Base-by-base conservation (phyloP, 2,888 invertebrate genomes). In the Drosophila koepferae region DNA sequence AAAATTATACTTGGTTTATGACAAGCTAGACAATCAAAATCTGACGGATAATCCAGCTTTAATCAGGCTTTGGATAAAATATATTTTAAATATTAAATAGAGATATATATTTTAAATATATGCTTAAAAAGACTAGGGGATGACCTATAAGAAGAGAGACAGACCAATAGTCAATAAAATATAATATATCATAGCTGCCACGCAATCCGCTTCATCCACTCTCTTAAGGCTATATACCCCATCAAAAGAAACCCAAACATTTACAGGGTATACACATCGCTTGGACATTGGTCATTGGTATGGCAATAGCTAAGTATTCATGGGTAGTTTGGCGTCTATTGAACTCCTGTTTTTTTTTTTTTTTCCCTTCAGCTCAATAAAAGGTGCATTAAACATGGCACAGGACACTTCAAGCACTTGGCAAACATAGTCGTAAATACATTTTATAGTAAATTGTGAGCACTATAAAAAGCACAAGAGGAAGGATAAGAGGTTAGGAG, bases 371-470 rank as follows among this genome's bases (percentile, higher is more conserved):
- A 82, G 77, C 72, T 78, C 90, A 82, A 90, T 87, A 87, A 87
- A 87, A 90, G 80, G 72, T 82, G 82, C 87, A 89, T 87, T 87
- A 90, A 87, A 83, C 77, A 86, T 74, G 75, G 63, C 63, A 75
- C 58, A 49, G 69, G 69, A 20, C 68, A 65, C 84, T 68, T 66
- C 53, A 69, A 85, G 82, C 72, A 86, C 78, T 87, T 55, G 67
- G 70, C 81, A 83, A 85, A 87, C 87, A 83, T 80, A 74, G 86
- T 90, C 90, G 86, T 87, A 89, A 87, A 87, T 86, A 78, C 67
- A 80, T 90, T 87, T 90, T 83, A 90, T 86, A 86, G 81, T 88
- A 81, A 83, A 88, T 90, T 90, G 87, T 69, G 87, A 63, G 60
- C 59, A 60, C 63, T 51, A 72, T 86, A 74, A 74, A 81, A 86